Base-by-base conservation (phyloP, 2,113 vertebrate genomes). In the Rhizomys pruinosus region DNA sequence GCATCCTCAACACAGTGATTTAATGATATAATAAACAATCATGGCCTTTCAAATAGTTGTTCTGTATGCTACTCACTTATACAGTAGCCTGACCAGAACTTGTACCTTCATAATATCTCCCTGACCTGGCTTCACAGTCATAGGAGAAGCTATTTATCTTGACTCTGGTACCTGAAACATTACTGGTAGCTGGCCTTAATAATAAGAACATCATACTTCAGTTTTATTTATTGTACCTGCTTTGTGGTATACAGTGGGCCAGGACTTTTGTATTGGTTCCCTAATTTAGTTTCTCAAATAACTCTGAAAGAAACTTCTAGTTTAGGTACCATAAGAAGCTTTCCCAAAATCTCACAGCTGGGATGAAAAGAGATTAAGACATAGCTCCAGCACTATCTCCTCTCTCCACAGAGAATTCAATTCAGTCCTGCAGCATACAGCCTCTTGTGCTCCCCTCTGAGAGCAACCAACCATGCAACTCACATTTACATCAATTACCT, bases 271-370 rank as follows among this genome's bases (percentile, higher is more conserved):
- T 68, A 23, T 19, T 34, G 23, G 13, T 52, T 52, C 52, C 42
- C 13, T 73, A 47, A 25, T 42, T 84, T 81, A 72, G 22, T 89
- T 89, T 82, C 47, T 61, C 80, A 82, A 69, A 89, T 66, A 87
- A 20, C 7, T 55, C 29, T 63, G 9, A 3, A 8, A 44, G 19
- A 20, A 55, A 29, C 2, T 20, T 91, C 39, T 42, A 29, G 22
- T 23, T 90, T 84, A 64, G 66, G 17, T 37, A n/a, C 63, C 68
- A 47, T 15, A n/a, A 47, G 32, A 61, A 57, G n/a, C 29, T 79
- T 93, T 73, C 25, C 7, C 52, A 6, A 80, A 34, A 47, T 42
- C 79, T 81, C 32, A 71, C 1, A 42, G 23, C n/a, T 68, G 55
- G 10, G n/a, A 55, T 59, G 47, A 5, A 47, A 76, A 91, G n/a